Base-by-base conservation (phyloP, 2,888 invertebrate species). In the Heliconius ethilla region DNA sequence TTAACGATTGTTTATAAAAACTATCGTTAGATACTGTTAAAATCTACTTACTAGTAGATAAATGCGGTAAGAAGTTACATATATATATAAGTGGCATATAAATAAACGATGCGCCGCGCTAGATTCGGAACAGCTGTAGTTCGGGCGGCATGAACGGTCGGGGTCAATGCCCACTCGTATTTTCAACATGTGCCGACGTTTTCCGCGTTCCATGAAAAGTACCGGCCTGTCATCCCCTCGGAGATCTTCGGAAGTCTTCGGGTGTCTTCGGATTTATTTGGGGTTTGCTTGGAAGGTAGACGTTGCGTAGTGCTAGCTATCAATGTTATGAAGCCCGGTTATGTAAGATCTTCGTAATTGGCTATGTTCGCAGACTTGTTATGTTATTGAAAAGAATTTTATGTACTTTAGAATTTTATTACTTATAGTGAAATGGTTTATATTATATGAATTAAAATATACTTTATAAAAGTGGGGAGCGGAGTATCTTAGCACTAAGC, bases 121-220 rank as follows among this genome's bases (percentile, higher is more conserved):
- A 91, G 91, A 89, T 92, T 90, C 91, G 89, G 89, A 92, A 90
- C 93, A 93, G 94, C 92, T 93, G 93, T 90, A 88, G 86, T 89
- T 89, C 89, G 88, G 89, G 85, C 87, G 86, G 88, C 88, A 87
- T 88, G 87, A 85, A 87, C 90, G 90, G 87, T 90, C 90, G 93
- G 93, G 93, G 93, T 93, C 93, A 93, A 90, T 92, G 93, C 87
- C 93, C 93, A 90, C 87, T 89, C 89, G 94, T 93, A 93, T 94
- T 94, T 94, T 93, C 93, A 93, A 94, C 94, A 93, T 93, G 91
- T 92, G 93, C 92, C 88, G 90, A 89, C 90, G 91, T 92, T 94
- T 94, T 94, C 94, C 94, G 94, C 94, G 94, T 94, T 94, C 94
- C 92, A 88, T 86, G 93, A 92, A 93, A 92, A 93, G 90, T 90